Evolutionary conservation across 2,888 invertebrate species (phyloP).

Genomic region (Oxytorus armatus): DNA sequence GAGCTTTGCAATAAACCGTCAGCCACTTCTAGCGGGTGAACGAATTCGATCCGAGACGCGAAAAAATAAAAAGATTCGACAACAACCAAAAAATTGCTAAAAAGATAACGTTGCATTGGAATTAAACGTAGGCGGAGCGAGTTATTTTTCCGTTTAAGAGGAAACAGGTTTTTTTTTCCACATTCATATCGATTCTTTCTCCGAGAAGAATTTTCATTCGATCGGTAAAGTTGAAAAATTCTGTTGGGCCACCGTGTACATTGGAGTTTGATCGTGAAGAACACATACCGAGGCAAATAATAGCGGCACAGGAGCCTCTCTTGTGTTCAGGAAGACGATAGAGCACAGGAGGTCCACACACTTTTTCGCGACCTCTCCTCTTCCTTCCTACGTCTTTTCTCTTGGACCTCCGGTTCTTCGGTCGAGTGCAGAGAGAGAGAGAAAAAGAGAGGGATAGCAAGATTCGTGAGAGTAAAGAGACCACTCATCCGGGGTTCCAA

Average conservation of each 20-base stretch:
- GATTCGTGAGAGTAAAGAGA: slow-evolving; percentile 11
- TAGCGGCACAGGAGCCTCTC: slow-evolving; percentile 1
- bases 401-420: slow-evolving; percentile 36
- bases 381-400: slow-evolving; percentile 50
- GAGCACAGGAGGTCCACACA: slow-evolving; percentile 12
- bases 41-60: too few species aligned
- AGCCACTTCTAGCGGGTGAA: too few species aligned
- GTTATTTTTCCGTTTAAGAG: not conserved
- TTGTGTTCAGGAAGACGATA: slow-evolving; percentile 17
- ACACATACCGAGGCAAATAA: not conserved
- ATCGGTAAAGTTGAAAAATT: too few species aligned
- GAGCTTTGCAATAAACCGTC: too few species aligned
- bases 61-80: too few species aligned
- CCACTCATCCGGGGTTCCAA: slow-evolving; percentile 34
- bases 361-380: slow-evolving; percentile 40
- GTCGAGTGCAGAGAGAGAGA: slow-evolving; percentile 25
- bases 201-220: not conserved
- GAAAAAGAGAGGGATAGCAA: not conserved
- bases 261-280: not conserved
- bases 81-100: too few species aligned
- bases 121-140: too few species aligned
- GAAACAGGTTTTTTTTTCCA: too few species aligned
- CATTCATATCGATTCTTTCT: too few species aligned
- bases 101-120: too few species aligned
- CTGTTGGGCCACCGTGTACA: not conserved